Base-by-base conservation (phyloP, 1,140 invertebrate genomes). In the Thaumetopoea pityocampa region DNA sequence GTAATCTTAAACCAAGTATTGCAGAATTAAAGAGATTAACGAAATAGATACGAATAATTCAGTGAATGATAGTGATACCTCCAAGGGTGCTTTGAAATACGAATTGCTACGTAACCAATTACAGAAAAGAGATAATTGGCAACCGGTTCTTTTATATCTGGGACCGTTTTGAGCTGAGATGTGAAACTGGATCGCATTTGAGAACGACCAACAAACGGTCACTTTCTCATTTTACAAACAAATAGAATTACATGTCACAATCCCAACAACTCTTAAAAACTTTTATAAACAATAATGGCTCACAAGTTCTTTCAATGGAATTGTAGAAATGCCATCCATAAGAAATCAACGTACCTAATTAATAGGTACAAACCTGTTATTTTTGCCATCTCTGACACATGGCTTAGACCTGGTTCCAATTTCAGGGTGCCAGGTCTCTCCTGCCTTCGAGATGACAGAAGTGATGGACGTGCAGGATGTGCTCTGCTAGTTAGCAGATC, bases 141-240 rank as follows among this genome's bases (percentile, higher is more conserved):
- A 51, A 49, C 67, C 58, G 56, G 61, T 63, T 66, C 65, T 69
- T 65, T 69, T 61, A 72, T 70, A 73, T 60, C 49, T 41, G 66
- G 61, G 48, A 58, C 50, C 57, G 57, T 61, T 63, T 61, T 52
- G 65, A 53, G 45, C 27, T 41, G 51, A 74, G 63, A 69, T 66
- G 61, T 67, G 63, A 78, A 81, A 74, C 62, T 78, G 51, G 74
- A 78, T 60, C 72, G 59, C 60, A 59, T 62, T 62, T 57, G 36
- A 52, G 64, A 64, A 50, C 56, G 60, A 51, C 49, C 65, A 53
- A 70, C 66, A 78, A 48, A 76, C 73, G 69, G 69, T 78, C 56
- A 76, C 74, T 76, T 74, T 74, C 66, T 61, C 55, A 50, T 50
- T 63, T 59, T 70, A 76, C 71, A 78, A 82, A 79, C 78, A 82